A percentile compares a stretch with the other conserved stretches of the same genome.
These are phyloP conservation scores for Calycopis cecrops DNA, from an alignment of 1,140 invertebrate genomes.

Conservation along the genomic window DNA sequence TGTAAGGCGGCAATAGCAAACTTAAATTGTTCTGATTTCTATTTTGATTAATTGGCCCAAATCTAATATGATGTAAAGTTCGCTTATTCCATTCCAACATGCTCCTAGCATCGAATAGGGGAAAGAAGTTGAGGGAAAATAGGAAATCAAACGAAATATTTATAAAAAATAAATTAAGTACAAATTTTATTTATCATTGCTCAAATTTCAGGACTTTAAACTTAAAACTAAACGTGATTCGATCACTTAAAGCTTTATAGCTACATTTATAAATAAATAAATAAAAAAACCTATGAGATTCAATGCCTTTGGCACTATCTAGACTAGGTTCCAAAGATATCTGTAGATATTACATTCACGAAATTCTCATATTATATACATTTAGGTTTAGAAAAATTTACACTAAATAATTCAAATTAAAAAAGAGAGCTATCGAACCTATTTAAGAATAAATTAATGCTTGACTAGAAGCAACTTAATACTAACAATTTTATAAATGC, in stretches of 20 bases:
- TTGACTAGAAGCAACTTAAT: slow-evolving; percentile 60
- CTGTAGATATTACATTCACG: slow-evolving; percentile 13
- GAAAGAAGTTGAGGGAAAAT: too few species aligned
- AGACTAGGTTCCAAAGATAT: slow-evolving; percentile 47
- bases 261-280: slow-evolving; percentile 40
- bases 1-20: too few species aligned
- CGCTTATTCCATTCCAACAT: too few species aligned
- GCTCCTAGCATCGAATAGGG: too few species aligned
- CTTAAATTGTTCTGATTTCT: too few species aligned
- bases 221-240: slow-evolving; percentile 48
- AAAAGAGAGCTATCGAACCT: slow-evolving; percentile 42
- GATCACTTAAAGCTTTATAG: slow-evolving; percentile 62
- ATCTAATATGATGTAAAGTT: too few species aligned
- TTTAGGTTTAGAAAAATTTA: background rate
- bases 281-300: slow-evolving; percentile 50
- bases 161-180: slow-evolving; percentile 37
- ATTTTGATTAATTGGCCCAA: too few species aligned
- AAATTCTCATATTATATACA: slow-evolving; percentile 8
- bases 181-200: slow-evolving; percentile 34
- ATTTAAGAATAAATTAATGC: slow-evolving; percentile 35
- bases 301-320: slow-evolving; percentile 63
- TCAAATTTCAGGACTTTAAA: slow-evolving; percentile 22
- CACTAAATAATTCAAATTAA: slow-evolving; percentile 3
- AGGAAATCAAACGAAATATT: slow-evolving; percentile 22
- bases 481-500: slow-evolving; percentile 32